A percentile compares a stretch with the other conserved stretches of the same genome.
Evolutionary conservation across 2,888 invertebrate species (phyloP).

Genomic region (Eristalinus sepulchralis): DNA sequence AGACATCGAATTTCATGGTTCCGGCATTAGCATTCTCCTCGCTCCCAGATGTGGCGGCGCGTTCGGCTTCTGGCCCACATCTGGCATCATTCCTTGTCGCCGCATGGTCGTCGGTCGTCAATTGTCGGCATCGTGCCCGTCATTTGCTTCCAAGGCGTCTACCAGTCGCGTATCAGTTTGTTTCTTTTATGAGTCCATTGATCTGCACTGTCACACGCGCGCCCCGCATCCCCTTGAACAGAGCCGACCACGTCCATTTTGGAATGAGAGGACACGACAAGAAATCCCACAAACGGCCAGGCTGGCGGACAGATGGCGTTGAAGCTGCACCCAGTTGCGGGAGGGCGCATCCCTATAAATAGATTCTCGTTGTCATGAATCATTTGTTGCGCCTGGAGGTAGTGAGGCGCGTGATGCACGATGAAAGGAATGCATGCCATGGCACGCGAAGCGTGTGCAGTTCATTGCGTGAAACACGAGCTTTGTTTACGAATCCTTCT

Average conservation of each 20-base stretch:
- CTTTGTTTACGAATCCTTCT: not conserved
- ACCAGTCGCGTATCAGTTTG: slow-evolving; percentile 5
- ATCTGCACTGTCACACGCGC: not conserved
- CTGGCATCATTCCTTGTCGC: slow-evolving; percentile 25
- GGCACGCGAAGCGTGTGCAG: not conserved
- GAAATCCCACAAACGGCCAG: not conserved
- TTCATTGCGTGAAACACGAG: slow-evolving; percentile 9
- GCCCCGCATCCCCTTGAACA: not conserved
- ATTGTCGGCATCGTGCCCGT: not conserved
- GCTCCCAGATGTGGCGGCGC: not conserved
- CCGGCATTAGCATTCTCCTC: not conserved
- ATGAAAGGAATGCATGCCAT: slow-evolving; percentile 12
- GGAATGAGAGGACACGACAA: too few relatives aligned
- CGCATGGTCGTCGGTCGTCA: too few relatives aligned
- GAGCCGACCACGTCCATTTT: not conserved
- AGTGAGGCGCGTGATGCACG: not conserved
- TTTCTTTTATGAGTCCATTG: slow-evolving; percentile 24
- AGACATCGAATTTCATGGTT: not conserved
- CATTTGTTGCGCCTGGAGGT: not conserved
- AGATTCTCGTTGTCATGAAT: not conserved
- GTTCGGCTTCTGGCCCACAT: slow-evolving; percentile 8
- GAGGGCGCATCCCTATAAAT: not conserved
- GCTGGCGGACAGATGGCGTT: not conserved
- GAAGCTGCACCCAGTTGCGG: not conserved
- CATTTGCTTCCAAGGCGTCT: slow-evolving; percentile 31